Evolutionary conservation across 30 jellyfish, hydroid and myxozoan genomes (phyloP).

Genomic region (Hydractinia symbiolongicarpus): DNA sequence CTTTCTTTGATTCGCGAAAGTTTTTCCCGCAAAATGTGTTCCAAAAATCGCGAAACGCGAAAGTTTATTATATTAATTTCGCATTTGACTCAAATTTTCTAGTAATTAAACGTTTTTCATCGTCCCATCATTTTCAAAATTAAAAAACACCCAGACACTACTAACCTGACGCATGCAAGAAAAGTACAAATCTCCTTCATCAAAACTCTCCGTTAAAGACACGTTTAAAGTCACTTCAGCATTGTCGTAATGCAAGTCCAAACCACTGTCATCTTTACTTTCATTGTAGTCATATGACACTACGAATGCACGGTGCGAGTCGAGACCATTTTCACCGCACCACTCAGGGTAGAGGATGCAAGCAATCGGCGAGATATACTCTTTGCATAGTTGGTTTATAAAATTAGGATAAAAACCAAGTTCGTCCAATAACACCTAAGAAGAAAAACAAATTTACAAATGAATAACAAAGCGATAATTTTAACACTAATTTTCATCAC

Average conservation of each 20-base stretch:
- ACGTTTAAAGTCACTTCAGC: slow-evolving; percentile 79
- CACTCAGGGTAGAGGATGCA: slow-evolving; percentile 63
- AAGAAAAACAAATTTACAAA: neutral
- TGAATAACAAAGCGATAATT: neutral
- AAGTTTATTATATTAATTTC: too few species aligned
- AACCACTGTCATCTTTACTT: slow-evolving; percentile 44
- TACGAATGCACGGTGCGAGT: slow-evolving; percentile 70
- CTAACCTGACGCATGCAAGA: slow-evolving; percentile 62
- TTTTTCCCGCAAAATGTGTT: too few species aligned
- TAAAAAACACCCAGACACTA: too few species aligned
- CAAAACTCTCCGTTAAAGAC: slow-evolving; percentile 44
- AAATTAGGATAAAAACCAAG: slow-evolving; percentile 60
- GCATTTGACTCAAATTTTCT: too few species aligned
- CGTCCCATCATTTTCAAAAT: too few species aligned
- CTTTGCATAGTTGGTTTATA: slow-evolving; percentile 43
- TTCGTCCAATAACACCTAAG: slow-evolving; percentile 60
- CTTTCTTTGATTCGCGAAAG: too few species aligned
- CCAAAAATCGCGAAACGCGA: too few species aligned
- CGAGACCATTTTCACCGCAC: slow-evolving; percentile 57
- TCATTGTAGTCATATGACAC: slow-evolving; percentile 54
- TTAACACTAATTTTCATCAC: neutral
- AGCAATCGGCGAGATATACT: slow-evolving; percentile 53
- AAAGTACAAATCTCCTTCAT: slow-evolving; percentile 71
- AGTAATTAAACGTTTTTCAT: too few species aligned
- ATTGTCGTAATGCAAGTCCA: slow-evolving; percentile 79